phyloP scores from a whole-genome alignment of 2,113 vertebrate species.

The Pangasianodon gigas region DNA sequence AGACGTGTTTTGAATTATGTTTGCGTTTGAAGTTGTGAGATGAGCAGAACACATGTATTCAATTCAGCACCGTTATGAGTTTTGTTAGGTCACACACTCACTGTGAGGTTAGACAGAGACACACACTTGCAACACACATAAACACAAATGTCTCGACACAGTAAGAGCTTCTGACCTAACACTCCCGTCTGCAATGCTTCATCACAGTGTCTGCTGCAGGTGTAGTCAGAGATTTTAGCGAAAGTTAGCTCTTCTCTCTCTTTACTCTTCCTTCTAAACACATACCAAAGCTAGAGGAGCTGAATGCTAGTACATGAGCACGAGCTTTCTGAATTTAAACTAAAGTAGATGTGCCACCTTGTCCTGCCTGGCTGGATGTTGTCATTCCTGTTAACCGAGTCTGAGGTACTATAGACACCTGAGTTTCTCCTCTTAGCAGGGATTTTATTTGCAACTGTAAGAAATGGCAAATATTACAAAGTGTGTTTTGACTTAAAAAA shows the following conservation, averaged over 20 bases:
- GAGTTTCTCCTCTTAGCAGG: not conserved
- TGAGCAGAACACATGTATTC: constrained; percentile 34
- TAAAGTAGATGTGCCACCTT: not conserved
- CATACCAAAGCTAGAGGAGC: not conserved
- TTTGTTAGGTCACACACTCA: constrained; percentile 36
- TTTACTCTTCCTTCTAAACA: not conserved
- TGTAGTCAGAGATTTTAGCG: not conserved
- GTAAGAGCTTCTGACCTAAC: constrained; percentile 30
- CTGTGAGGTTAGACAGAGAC: constrained; percentile 22
- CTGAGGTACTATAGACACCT: not conserved
- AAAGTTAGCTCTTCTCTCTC: not conserved
- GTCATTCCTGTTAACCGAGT: not conserved
- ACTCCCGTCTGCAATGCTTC: constrained; percentile 21
- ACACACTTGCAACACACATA: not conserved
- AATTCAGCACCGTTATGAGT: constrained; percentile 37
- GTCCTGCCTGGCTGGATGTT: not conserved
- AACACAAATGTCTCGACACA: constrained; percentile 31
- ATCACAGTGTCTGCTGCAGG: constrained; percentile 37
- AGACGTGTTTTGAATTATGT: constrained; percentile 35
- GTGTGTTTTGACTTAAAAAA: not conserved
- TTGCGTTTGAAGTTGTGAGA: constrained; percentile 45
- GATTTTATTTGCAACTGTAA: not conserved
- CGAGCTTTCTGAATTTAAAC: not conserved
- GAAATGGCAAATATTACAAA: not conserved
- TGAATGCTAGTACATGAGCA: not conserved